Evolutionary conservation across 1,140 invertebrate species (phyloP).

Genomic region (Aphidius ervi): DNA sequence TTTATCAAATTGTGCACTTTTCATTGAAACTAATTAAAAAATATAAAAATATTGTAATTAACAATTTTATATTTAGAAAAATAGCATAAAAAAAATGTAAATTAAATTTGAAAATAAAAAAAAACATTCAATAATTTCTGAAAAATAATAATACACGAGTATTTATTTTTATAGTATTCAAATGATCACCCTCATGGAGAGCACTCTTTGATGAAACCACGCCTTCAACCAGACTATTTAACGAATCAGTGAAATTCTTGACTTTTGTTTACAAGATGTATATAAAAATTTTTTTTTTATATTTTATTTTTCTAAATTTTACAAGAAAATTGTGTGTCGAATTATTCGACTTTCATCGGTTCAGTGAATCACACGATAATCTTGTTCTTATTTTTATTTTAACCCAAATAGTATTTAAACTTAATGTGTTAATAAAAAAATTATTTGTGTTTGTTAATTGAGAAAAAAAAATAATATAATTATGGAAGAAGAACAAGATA

Average conservation of each 20-base stretch:
- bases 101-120: constrained; percentile 9
- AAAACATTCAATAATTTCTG: constrained; percentile 22
- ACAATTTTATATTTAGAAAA: background rate
- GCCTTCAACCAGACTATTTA: constrained; percentile 33
- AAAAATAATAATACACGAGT: constrained; percentile 28
- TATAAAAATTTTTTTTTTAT: too few relatives aligned
- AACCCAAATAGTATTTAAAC: too few relatives aligned
- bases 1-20: too few relatives aligned
- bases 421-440: too few relatives aligned
- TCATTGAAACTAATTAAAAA: too few relatives aligned
- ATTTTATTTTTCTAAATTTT: too few relatives aligned
- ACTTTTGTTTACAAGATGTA: background rate
- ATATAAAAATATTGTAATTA: background rate
- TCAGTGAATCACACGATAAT: too few relatives aligned
- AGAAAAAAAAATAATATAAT: background rate
- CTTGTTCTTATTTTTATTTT: too few relatives aligned
- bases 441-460: too few relatives aligned
- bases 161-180: constrained; percentile 39
- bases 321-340: too few relatives aligned
- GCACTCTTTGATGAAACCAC: constrained; percentile 34
- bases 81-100: constrained; percentile 20
- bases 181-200: constrained; percentile 27
- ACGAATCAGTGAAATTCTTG: constrained; percentile 18
- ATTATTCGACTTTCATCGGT: too few relatives aligned
- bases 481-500: constrained; percentile 16